Base-by-base conservation (phyloP, 2,113 vertebrate genomes). In the Poeciliopsis occidentalis region DNA sequence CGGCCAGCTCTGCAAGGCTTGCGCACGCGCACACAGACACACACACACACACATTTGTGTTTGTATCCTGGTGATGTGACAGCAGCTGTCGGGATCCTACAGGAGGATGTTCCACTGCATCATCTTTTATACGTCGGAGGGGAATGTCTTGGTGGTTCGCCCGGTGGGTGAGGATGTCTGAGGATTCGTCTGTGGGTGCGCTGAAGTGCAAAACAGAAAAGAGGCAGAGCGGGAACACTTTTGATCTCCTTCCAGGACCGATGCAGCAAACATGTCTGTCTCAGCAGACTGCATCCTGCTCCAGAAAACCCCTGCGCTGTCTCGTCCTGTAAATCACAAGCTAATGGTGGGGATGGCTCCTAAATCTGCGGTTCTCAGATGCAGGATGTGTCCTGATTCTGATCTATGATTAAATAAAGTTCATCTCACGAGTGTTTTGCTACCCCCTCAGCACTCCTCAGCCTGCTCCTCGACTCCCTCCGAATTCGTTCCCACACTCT, bases 51-150 rank as follows among this genome's bases (percentile, higher is more conserved):
- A 80, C 65, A 70, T 34, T 69, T 66, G 37, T 74, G 47, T 85
- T 81, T 88, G 82, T 83, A 51, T 87, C 66, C 85, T 87, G 68
- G 79, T 76, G 39, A 81, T 73, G 64, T 85, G 80, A 88, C 80
- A 83, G 72, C 22, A 24, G 39, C 64, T 82, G 76, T 69, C 67
- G 44, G 64, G 70, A 84, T 27, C 65, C 34, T 77, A 78, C 78
- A 71, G 65, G 67, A 85, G 81, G 84, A 90, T 88, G 87, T 82
- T 89, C 87, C 64, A 79, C 39, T 54, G 34, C 68, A 79, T 85
- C 70, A 51, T 74, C 60, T 75, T 82, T 60, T 1, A 64, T 84
- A 30, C 39, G 27, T 57, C 78, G 80, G 73, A 70, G 30, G 68
- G 68, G 64, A 67, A 70, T 68, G 72, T 87, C 24, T 85, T 81